These are phyloP conservation scores for Choreutis nemorana DNA, from an alignment of 2,888 invertebrate species.

Conservation along the genomic window DNA sequence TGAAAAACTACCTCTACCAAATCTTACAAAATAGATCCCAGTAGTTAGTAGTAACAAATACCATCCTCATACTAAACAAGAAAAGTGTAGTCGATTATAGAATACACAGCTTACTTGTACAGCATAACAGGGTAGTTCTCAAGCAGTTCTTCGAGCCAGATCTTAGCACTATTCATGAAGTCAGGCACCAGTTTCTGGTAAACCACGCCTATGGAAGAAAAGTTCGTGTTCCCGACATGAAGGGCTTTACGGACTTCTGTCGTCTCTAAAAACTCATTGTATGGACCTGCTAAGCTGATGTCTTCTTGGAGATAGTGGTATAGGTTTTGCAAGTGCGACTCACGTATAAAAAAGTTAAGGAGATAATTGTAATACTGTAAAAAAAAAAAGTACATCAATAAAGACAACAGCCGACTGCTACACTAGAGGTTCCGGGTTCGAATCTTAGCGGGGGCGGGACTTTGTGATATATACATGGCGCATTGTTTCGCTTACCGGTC, in stretches of 20 bases:
- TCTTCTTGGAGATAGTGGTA: constrained; percentile 60
- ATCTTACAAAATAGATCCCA: too few species aligned
- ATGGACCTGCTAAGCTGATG: constrained; percentile 38
- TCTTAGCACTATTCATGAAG: constrained; percentile 66
- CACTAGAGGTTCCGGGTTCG: too few species aligned
- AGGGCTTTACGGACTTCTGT: constrained; percentile 50
- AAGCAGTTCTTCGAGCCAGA: constrained; percentile 60
- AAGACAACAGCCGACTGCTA: too few species aligned
- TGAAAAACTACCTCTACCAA: too few species aligned
- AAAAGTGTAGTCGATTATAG: not conserved
- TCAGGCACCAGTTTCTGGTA: constrained; percentile 58
- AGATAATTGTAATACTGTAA: constrained; percentile 61
- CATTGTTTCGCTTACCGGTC: too few species aligned
- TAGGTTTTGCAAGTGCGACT: constrained; percentile 48
- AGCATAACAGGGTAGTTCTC: constrained; percentile 66
- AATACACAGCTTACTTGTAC: constrained; percentile 58
- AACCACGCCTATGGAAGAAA: constrained; percentile 56
- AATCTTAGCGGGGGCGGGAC: too few species aligned
- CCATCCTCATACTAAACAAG: too few species aligned
- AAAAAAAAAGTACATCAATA: too few species aligned
- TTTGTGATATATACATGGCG: too few species aligned
- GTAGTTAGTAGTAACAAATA: too few species aligned
- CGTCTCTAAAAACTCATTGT: constrained; percentile 47
- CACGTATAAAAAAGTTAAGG: constrained; percentile 42
- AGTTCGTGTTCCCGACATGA: constrained; percentile 60